Evolutionary conservation across 1,140 invertebrate species (phyloP), one percentile per base, ranked within the genome.

Genomic region (Solen grandis): DNA sequence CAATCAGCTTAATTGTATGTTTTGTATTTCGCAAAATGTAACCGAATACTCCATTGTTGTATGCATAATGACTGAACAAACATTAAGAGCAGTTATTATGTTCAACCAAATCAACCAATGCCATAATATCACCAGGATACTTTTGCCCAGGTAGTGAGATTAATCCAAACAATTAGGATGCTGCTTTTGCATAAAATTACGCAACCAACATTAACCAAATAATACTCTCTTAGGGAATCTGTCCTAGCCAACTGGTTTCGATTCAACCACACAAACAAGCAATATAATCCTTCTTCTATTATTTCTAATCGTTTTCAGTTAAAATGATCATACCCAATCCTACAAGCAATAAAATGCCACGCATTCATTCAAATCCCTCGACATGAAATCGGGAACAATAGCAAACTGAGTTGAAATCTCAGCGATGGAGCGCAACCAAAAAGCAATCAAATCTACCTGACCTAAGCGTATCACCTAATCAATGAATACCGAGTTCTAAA

Each of bases 271-370:
- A 72, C 55, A 36, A 57, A 72, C 38, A n/a, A 54, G 38, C 27
- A 72, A 72, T 72, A 72, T n/a, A 5, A 16, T 33, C 36, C 54
- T n/a, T 72, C 8, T 25, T 55, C 52, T 38, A 59, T 33, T 8
- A 72, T 72, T 72, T 72, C 69, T 59, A 72, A 72, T 72, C 69
- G 59, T 72, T 33, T 72, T 59, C 46, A 55, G 22, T 72, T 59
- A 57, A 46, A 55, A 33, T 55, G 33, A 57, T 22, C 52, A 35
- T 59, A 36, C 52, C 52, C 41, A 10, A 46, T 46, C 19, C 41
- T 8, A 8, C 19, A 19, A 46, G 41, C 41, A 46, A 46, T 46
- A 46, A 72, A 72, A 72, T 54, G 38, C 69, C 33, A 72, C 50
- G 33, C 38, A 72, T 55, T 72, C 46, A 72, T 35, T 41, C 38